These are phyloP conservation scores for Falco columbarius DNA, from an alignment of 2,797 vertebrate species.

Conservation along the genomic window DNA sequence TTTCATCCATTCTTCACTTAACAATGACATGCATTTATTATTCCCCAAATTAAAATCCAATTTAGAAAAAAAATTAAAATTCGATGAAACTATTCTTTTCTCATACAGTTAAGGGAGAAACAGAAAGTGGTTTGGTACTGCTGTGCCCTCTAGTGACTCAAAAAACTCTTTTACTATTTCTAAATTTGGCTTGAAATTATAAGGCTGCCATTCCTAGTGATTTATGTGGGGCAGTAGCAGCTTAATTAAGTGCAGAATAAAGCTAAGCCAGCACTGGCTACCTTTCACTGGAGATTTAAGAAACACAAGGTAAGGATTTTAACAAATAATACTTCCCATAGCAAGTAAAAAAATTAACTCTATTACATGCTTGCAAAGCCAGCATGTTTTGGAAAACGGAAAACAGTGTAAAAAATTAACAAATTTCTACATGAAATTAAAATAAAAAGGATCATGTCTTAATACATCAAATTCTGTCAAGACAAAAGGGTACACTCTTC, in stretches of 20 bases:
- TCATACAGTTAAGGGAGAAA: not conserved
- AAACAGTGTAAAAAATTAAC: not conserved
- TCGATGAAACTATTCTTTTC: not conserved
- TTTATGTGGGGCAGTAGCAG: not conserved
- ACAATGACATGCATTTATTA: not conserved
- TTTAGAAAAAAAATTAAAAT: not conserved
- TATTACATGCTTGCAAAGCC: not conserved
- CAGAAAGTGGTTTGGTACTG: not conserved
- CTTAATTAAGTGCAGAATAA: not conserved
- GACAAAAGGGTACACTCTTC: not conserved
- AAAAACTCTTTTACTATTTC: not conserved
- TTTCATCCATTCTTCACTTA: not conserved
- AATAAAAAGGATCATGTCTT: not conserved
- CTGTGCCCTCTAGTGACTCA: conserved; percentile 66
- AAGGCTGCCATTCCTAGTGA: not conserved
- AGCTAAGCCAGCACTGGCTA: not conserved
- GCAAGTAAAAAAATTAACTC: not conserved
- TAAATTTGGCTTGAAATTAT: not conserved
- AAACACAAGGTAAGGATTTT: not conserved
- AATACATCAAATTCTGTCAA: not conserved
- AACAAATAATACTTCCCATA: not conserved
- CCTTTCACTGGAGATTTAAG: not conserved
- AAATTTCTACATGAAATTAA: not conserved
- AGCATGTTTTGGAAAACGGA: not conserved
- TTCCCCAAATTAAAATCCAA: not conserved